Evolutionary conservation across 2,797 vertebrate species (phyloP), one percentile per base, ranked within the genome.

Genomic region (Tachyglossus aculeatus): DNA sequence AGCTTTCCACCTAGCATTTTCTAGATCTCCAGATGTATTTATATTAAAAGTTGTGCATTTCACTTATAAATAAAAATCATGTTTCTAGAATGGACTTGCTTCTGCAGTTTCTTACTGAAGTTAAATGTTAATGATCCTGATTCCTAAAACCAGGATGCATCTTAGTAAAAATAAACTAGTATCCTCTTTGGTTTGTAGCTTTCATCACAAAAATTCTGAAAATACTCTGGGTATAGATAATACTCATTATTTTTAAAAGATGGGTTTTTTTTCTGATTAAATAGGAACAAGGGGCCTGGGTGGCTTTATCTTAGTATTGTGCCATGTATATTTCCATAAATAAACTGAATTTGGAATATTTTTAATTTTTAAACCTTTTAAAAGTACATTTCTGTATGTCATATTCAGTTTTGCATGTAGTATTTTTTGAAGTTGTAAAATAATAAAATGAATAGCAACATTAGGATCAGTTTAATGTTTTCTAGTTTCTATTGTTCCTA

Each of bases 41-140:
- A 64, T 88, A 76, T 80, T 82, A 62, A 77, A 82, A 77, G 64
- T 72, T 69, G 9, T 82, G 43, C 74, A 58, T 77, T 82, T 88
- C 70, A 65, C 59, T 65, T 81, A 88, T 84, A 77, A 73, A 84
- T 85, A 53, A 45, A 55, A 67, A 1, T 52, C 88, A 43, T 62
- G 18, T 86, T 87, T 86, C 51, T 77, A 62, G 83, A 81, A 50
- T 65, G 53, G 21, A 70, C 41, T 82, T 58, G 62, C 22, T 80
- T 69, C 43, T 77, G 14, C 62, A 74, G 64, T 56, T 87, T 38
- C 39, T 78, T 64, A 82, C 54, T 74, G 45, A 68, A 15, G n/a
- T 66, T 32, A 48, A 67, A 74, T 43, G 25, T 43, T 78, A 41
- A 21, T 5, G 1, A 19, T 38, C 10, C 15, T 63, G 25, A 53